A percentile compares a stretch with the other conserved stretches of the same genome.
Evolutionary conservation across 1,140 invertebrate genomes (phyloP).

Genomic region (Choristoneura fumiferana): DNA sequence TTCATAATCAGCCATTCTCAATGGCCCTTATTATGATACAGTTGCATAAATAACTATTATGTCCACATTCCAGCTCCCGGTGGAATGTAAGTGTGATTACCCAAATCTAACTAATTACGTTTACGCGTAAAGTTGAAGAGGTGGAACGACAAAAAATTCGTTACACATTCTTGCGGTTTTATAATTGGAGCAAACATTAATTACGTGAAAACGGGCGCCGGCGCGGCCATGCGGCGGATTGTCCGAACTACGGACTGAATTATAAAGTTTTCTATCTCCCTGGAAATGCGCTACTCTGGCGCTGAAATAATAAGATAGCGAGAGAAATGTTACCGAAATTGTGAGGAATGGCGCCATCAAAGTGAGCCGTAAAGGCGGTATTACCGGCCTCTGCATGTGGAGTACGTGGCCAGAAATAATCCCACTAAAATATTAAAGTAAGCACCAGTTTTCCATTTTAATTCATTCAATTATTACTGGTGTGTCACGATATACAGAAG

Average conservation of each 20-base stretch:
- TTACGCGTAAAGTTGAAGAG: conserved; percentile 31
- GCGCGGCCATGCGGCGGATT: conserved; percentile 21
- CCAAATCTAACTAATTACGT: conserved; percentile 19
- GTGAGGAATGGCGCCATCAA: conserved; percentile 12
- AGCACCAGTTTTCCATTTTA: conserved; percentile 5
- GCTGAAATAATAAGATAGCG: conserved; percentile 16
- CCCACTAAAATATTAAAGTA: conserved; percentile 10
- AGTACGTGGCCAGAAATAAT: conserved; percentile 10
- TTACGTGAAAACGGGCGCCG: conserved; percentile 35
- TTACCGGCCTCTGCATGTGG: conserved; percentile 11
- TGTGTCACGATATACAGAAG: not conserved
- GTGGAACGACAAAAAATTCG: conserved; percentile 28
- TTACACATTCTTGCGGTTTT: conserved; percentile 31
- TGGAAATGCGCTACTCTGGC: conserved; percentile 6
- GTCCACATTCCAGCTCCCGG: conserved; percentile 11
- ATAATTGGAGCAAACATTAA: conserved; percentile 54
- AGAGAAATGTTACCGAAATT: conserved; percentile 15
- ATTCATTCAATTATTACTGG: not conserved
- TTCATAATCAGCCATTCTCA: too few relatives aligned
- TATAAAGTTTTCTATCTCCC: conserved; percentile 20
- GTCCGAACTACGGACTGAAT: conserved; percentile 21
- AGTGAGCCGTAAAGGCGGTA: conserved; percentile 12
- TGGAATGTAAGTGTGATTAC: conserved; percentile 33
- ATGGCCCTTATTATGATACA: too few relatives aligned
- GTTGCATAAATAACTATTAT: too few relatives aligned